Evolutionary conservation across 2,888 invertebrate genomes (phyloP).

Genomic region (Stegophylla sp.): DNA sequence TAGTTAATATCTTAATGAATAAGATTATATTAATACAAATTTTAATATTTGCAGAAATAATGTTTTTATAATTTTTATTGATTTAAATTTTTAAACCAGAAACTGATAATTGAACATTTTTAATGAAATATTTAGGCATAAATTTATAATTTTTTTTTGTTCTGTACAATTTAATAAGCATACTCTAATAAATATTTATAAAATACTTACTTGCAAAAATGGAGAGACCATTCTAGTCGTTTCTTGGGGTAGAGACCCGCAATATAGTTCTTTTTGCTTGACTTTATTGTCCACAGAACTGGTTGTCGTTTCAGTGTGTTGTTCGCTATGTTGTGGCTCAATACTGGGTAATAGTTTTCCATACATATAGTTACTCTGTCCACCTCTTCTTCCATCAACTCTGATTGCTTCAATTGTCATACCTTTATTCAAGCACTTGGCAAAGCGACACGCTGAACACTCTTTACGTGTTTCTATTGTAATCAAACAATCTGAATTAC

Average conservation of each 20-base stretch:
- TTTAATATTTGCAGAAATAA: no score
- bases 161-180: no score
- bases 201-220: constrained; percentile 61
- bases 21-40: no score
- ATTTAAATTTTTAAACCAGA: no score
- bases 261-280: constrained; percentile 73
- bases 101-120: not conserved
- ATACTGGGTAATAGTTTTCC: no score
- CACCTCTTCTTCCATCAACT: constrained; percentile 92
- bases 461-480: constrained; percentile 93
- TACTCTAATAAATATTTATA: not conserved
- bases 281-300: constrained; percentile 62
- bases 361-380: constrained; percentile 94
- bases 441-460: constrained; percentile 95
- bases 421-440: constrained; percentile 92
- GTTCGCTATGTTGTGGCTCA: constrained; percentile 66
- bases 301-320: constrained; percentile 63
- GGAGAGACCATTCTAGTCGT: constrained; percentile 61
- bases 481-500: constrained; percentile 90
- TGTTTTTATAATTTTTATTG: no score
- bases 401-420: constrained; percentile 98
- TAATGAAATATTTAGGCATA: no score
- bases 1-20: no score
- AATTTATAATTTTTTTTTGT: no score
- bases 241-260: constrained; percentile 63